Conservation (phyloP, 1,140 invertebrate genomes). For the Drosophila sucinea region DNA sequence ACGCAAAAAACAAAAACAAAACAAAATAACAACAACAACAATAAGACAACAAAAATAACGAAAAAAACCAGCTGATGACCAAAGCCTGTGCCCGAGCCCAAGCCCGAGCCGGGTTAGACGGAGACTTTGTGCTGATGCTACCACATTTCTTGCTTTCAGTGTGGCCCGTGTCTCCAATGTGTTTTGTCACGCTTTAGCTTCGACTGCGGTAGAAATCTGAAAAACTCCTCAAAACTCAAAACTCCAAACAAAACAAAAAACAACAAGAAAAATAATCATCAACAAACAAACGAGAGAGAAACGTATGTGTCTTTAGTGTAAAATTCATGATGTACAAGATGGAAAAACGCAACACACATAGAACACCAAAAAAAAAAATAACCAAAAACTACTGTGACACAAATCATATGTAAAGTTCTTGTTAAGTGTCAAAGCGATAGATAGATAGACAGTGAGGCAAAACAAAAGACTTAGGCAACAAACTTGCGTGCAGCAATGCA, state of each 20-base stretch:
- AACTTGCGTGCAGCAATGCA: constrained; percentile 74
- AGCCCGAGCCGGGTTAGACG: constrained; percentile 46
- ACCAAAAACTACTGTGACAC: constrained; percentile 28
- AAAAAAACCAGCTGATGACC: constrained; percentile 68
- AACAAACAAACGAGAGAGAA: constrained; percentile 27
- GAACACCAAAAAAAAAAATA: constrained; percentile 8
- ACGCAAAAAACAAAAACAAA: neutral
- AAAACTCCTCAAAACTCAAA: constrained; percentile 18
- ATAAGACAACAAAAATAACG: neutral
- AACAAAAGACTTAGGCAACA: constrained; percentile 67
- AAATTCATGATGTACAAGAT: constrained; percentile 49
- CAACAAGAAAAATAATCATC: constrained; percentile 35
- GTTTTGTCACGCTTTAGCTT: constrained; percentile 78
- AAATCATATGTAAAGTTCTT: constrained; percentile 42
- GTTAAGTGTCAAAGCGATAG: constrained; percentile 43
- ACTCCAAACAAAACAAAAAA: neutral
- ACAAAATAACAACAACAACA: constrained; percentile 19
- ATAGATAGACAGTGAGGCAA: constrained; percentile 20
- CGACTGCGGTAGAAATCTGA: constrained; percentile 45
- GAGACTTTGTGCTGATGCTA: constrained; percentile 80
- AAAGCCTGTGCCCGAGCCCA: constrained; percentile 19
- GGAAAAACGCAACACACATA: constrained; percentile 1
- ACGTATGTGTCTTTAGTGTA: constrained; percentile 58
- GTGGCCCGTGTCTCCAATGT: constrained; percentile 79
- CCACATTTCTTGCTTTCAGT: constrained; percentile 73